These are phyloP conservation scores for Peromyscus nudipes DNA, from an alignment of 2,797 vertebrate species.

Conservation along the genomic window DNA sequence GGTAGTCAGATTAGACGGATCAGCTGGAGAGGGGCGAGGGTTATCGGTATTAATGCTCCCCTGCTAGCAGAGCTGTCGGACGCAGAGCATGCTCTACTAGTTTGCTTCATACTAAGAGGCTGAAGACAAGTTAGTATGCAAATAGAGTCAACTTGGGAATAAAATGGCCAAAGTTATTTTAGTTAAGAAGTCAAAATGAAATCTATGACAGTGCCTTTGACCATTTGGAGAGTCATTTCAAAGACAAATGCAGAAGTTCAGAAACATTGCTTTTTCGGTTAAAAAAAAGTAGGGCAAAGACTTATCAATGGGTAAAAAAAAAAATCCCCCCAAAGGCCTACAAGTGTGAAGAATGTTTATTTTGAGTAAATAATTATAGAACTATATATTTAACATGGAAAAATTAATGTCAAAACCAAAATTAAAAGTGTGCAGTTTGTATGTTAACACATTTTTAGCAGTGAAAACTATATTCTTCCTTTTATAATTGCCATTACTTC, in stretches of 20 bases:
- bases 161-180: conserved; percentile 80
- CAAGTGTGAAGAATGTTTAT: conserved; percentile 92
- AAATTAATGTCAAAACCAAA: conserved; percentile 93
- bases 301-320: conserved; percentile 81
- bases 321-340: conserved; percentile 81
- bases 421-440: conserved; percentile 92
- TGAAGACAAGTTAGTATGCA: conserved; percentile 87
- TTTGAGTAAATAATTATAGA: conserved; percentile 90
- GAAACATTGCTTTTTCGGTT: conserved; percentile 69
- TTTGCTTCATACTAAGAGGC: conserved; percentile 84
- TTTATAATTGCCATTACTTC: conserved; percentile 78
- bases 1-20: conserved; percentile 92
- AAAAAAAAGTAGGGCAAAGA: conserved; percentile 69
- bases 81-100: conserved; percentile 86
- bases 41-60: conserved; percentile 87
- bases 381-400: conserved; percentile 90
- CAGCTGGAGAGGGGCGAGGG: conserved; percentile 79
- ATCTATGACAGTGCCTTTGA: conserved; percentile 51
- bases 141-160: conserved; percentile 81
- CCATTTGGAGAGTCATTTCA: conserved; percentile 58
- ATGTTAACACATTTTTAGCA: conserved; percentile 89
- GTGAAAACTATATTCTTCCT: conserved; percentile 76
- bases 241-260: conserved; percentile 71
- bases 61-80: conserved; percentile 84
- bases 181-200: conserved; percentile 80